Conservation (phyloP, 1,140 invertebrate species). For the Psix sp. region DNA sequence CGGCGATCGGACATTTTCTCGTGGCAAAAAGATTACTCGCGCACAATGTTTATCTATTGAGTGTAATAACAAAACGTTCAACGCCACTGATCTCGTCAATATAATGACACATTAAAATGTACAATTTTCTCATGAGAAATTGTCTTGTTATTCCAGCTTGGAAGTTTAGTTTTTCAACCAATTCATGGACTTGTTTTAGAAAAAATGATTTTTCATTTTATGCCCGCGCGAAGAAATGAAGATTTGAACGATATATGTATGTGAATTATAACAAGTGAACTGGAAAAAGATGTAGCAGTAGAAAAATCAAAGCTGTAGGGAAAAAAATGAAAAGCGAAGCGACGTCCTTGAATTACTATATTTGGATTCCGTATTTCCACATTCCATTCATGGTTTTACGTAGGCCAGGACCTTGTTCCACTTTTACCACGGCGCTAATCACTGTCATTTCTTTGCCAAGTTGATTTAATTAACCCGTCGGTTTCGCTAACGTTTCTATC, state of each 20-base stretch:
- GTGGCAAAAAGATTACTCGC: slow-evolving; percentile 10
- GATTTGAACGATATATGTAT: too few relatives aligned
- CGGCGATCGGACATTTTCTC: slow-evolving; percentile 37
- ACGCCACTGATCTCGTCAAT: slow-evolving; percentile 32
- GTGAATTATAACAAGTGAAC: too few relatives aligned
- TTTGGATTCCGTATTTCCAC: slow-evolving; percentile 53
- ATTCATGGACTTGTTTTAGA: too few relatives aligned
- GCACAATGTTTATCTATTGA: slow-evolving; percentile 46
- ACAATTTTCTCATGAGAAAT: too few relatives aligned
- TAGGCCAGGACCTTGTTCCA: slow-evolving; percentile 66
- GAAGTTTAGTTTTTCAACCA: too few relatives aligned
- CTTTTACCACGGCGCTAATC: slow-evolving; percentile 65
- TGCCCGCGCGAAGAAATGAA: too few relatives aligned
- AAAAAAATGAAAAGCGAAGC: slow-evolving; percentile 6
- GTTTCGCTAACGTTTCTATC: slow-evolving; percentile 31
- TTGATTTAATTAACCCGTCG: slow-evolving; percentile 46
- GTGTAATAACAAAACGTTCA: slow-evolving; percentile 29
- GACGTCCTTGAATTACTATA: slow-evolving; percentile 38
- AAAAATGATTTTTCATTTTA: too few relatives aligned
- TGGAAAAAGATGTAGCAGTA: neutral
- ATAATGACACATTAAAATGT: slow-evolving; percentile 36
- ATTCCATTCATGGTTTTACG: slow-evolving; percentile 62
- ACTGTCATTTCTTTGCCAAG: slow-evolving; percentile 48
- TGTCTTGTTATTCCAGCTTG: too few relatives aligned
- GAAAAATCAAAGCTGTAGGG: neutral